A percentile compares a stretch with the other conserved stretches of the same genome.
These are phyloP conservation scores for Hyphantria cunea DNA, from an alignment of 1,140 invertebrate species.

Conservation along the genomic window DNA sequence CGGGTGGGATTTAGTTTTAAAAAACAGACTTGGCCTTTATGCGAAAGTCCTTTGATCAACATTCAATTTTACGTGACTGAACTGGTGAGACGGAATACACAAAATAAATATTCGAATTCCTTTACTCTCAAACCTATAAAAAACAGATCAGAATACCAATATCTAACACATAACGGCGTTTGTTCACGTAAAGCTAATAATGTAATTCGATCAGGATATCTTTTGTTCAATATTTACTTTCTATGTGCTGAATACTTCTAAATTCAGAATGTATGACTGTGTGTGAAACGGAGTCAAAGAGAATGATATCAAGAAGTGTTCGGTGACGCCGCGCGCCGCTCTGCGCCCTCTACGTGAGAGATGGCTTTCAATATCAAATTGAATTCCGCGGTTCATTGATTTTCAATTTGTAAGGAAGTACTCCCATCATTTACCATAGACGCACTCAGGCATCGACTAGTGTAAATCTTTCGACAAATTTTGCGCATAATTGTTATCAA, in stretches of 20 bases:
- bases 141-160: conserved; percentile 17
- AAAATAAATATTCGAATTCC: conserved; percentile 3
- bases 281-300: conserved; percentile 66
- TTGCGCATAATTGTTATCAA: conserved; percentile 40
- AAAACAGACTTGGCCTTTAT: too few species aligned
- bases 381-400: conserved; percentile 82
- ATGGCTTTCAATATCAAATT: conserved; percentile 82
- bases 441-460: conserved; percentile 49
- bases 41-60: too few species aligned
- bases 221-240: conserved; percentile 30
- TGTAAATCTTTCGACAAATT: conserved; percentile 59
- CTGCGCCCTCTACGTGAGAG: conserved; percentile 58
- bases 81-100: too few species aligned
- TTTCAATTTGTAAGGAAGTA: conserved; percentile 74
- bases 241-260: conserved; percentile 24
- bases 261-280: conserved; percentile 44
- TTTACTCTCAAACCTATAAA: background rate
- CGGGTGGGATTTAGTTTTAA: too few species aligned
- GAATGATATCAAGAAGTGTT: conserved; percentile 59
- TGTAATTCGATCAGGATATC: conserved; percentile 21
- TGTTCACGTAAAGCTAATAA: conserved; percentile 28
- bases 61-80: too few species aligned
- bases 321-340: conserved; percentile 46
- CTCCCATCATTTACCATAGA: conserved; percentile 66
- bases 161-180: conserved; percentile 17